Evolutionary conservation across 2,888 invertebrate species (phyloP).

Genomic region (Sepiola atlantica): DNA sequence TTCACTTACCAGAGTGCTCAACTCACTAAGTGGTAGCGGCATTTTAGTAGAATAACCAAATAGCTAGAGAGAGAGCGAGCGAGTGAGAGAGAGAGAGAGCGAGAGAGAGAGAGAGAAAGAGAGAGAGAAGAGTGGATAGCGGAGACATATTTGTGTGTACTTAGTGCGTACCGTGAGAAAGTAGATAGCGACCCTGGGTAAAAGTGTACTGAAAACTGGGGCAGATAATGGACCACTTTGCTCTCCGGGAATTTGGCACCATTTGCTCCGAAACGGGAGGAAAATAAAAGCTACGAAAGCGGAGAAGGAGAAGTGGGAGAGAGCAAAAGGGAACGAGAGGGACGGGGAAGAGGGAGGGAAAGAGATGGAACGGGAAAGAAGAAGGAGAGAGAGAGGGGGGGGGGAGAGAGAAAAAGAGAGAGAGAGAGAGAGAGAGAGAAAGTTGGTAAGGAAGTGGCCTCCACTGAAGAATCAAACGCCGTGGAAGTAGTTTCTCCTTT

Average conservation of each 20-base stretch:
- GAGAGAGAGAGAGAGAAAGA: not conserved
- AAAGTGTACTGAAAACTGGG: conserved; percentile 1
- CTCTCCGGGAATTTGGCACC: not conserved
- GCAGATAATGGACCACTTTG: conserved; percentile 15
- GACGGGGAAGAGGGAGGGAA: not conserved
- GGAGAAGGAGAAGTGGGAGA: not conserved
- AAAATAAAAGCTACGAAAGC: not conserved
- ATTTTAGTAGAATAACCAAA: too few relatives aligned
- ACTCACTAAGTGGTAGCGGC: too few relatives aligned
- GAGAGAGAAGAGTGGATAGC: not conserved
- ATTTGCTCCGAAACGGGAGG: not conserved
- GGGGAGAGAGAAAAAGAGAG: not conserved
- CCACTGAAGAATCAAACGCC: not conserved
- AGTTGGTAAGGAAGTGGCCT: not conserved
- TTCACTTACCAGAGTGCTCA: too few relatives aligned
- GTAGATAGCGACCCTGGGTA: not conserved
- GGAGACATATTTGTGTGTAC: not conserved
- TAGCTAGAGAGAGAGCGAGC: too few relatives aligned
- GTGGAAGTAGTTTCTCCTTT: not conserved
- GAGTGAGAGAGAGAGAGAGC: not conserved
- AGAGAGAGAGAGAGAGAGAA: not conserved
- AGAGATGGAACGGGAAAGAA: not conserved
- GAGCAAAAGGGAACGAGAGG: not conserved
- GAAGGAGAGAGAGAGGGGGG: not conserved
- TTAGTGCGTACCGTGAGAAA: conserved; percentile 15